phyloP scores from a whole-genome alignment of 1,140 invertebrate genomes.

The Atopsyche davidsoni region DNA sequence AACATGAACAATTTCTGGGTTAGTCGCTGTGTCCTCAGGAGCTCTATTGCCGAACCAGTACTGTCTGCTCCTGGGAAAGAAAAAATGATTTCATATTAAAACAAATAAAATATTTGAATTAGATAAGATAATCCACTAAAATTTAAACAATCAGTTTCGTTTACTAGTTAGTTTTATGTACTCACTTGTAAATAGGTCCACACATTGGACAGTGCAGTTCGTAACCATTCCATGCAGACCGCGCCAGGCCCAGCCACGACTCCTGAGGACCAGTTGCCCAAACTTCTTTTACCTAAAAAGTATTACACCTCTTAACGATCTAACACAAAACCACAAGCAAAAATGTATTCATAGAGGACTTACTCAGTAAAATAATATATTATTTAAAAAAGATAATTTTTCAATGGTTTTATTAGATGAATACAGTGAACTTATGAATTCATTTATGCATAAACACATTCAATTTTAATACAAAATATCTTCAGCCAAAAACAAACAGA shows the following conservation, averaged over 20 bases:
- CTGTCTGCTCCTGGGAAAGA: conserved; percentile 69
- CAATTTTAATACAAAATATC: too few relatives aligned
- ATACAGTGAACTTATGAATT: too few relatives aligned
- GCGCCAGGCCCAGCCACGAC: conserved; percentile 65
- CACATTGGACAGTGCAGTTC: conserved; percentile 75
- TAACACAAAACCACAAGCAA: too few relatives aligned
- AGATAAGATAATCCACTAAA: background rate
- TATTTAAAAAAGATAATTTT: too few relatives aligned
- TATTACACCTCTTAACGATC: too few relatives aligned
- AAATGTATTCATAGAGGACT: too few relatives aligned
- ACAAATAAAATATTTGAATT: background rate
- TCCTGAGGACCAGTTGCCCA: conserved; percentile 15
- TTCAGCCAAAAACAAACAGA: too few relatives aligned
- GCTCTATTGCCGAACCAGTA: conserved; percentile 82
- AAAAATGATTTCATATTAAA: background rate
- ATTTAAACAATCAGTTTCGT: background rate
- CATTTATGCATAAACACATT: too few relatives aligned
- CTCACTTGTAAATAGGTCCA: conserved; percentile 42
- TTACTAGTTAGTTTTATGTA: background rate
- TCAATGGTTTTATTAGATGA: too few relatives aligned
- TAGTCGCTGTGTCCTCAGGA: conserved; percentile 61
- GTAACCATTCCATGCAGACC: conserved; percentile 77
- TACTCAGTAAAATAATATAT: too few relatives aligned
- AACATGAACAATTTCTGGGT: conserved; percentile 21
- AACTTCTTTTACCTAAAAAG: conserved; percentile 15